Evolutionary conservation across 2,888 invertebrate genomes (phyloP), one percentile per base, ranked within the genome.

Genomic region (Pachymerium ferrugineum): DNA sequence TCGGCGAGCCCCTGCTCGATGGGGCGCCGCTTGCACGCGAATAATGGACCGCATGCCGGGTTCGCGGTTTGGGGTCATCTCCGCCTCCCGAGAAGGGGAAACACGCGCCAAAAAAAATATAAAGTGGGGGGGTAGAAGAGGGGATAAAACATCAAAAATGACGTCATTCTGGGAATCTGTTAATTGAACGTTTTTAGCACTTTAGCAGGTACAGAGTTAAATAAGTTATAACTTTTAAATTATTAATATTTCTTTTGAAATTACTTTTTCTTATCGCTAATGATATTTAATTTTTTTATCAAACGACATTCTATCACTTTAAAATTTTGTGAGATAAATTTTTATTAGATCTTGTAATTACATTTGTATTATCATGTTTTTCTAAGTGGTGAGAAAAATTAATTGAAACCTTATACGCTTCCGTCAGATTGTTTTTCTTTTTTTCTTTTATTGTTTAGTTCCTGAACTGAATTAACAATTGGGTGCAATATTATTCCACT

Each of bases 1-100:
- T 54, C 22, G 47, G 47, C 47, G 47, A 54, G 47, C 47, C 47
- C 47, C 47, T 54, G 47, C 47, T 54, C 47, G 47, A 22, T 54
- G 47, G 47, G 47, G 47, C 47, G 47, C 47, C 47, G 47, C 47
- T 54, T 54, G 47, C 47, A 54, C 47, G 47, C 47, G 47, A 54
- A 54, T 54, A 54, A 54, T 54, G 47, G 47, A 54, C 47, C 47
- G 47, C 47, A 54, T 22, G 47, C 47, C 19, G 47, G 47, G 47
- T 22, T 54, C 47, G 47, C 47, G 47, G 47, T 54, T 22, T 54
- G 47, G 47, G 47, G 47, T 54, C 47, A 54, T 54, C 47, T 54
- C 47, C 47, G 47, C 47, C 47, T n/a, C 47, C 19, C 47, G 47
- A 54, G 47, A n/a, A 54, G 47, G 47, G 47, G 47, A 22, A 54